Conservation (phyloP, 2,797 vertebrate species). For the Poecilia velifera region DNA sequence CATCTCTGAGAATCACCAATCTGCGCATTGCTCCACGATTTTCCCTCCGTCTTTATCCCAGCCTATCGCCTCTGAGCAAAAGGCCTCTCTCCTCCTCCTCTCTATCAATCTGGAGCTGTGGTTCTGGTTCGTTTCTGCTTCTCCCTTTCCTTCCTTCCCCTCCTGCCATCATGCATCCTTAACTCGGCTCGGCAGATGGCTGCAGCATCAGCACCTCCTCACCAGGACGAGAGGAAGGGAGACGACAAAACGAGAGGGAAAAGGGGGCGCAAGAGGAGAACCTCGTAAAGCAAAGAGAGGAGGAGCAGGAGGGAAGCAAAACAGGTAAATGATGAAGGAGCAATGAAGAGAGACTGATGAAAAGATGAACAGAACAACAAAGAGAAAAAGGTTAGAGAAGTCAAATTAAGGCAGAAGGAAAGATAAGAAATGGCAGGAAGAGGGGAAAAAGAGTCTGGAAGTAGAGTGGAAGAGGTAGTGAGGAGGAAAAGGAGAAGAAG, state of each 20-base stretch:
- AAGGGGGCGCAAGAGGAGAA: neutral
- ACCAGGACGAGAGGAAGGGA: neutral
- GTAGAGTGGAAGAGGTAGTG: conserved; percentile 20
- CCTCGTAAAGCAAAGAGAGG: neutral
- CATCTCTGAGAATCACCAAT: neutral
- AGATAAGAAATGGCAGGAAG: neutral
- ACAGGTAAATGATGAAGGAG: neutral
- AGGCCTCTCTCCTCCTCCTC: neutral
- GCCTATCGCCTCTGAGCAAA: neutral
- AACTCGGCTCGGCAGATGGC: conserved; percentile 18
- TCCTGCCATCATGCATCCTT: conserved; percentile 19
- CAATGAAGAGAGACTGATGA: too few species aligned
- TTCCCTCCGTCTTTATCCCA: neutral
- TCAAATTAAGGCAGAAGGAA: neutral
- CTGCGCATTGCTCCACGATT: neutral
- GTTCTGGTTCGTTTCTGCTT: conserved; percentile 2
- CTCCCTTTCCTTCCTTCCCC: neutral
- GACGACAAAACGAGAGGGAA: neutral
- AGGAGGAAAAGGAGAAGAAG: conserved; percentile 12
- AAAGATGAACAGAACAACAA: neutral
- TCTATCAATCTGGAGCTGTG: neutral
- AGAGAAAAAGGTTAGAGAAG: neutral
- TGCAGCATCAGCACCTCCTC: conserved; percentile 23
- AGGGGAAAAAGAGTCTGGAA: conserved; percentile 5
- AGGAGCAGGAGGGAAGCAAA: neutral